Conservation (phyloP, 2,113 vertebrate genomes). For the Plectropomus leopardus region DNA sequence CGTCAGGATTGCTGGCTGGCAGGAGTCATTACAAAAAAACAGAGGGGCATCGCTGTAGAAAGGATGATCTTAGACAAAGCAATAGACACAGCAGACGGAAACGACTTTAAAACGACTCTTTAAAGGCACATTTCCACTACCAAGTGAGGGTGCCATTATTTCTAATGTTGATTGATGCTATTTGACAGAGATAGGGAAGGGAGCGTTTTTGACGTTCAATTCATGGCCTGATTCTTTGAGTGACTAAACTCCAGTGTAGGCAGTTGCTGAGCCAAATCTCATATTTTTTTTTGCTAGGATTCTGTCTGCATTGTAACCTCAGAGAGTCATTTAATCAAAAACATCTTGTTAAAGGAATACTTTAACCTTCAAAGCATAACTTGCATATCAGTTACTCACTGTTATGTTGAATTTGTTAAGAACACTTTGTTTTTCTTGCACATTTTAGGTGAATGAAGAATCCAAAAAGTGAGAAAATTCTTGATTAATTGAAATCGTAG, state of each 20-base stretch:
- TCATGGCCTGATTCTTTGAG: slow-evolving; percentile 15
- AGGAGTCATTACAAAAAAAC: slow-evolving; percentile 58
- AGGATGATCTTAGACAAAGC: slow-evolving; percentile 54
- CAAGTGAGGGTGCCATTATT: slow-evolving; percentile 56
- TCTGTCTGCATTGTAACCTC: background rate
- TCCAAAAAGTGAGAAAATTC: too few relatives aligned
- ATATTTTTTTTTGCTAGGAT: background rate
- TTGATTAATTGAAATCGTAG: too few relatives aligned
- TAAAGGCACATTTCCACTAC: slow-evolving; percentile 56
- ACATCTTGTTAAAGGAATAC: too few relatives aligned
- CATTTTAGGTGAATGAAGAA: too few relatives aligned
- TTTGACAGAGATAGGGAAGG: slow-evolving; percentile 43
- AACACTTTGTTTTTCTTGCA: too few relatives aligned
- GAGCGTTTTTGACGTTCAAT: slow-evolving; percentile 48
- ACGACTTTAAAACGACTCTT: slow-evolving; percentile 41
- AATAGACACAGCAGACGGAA: slow-evolving; percentile 51
- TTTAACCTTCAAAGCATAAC: too few relatives aligned
- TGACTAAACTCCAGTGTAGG: slow-evolving; percentile 25
- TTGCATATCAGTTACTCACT: too few relatives aligned
- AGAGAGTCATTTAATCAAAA: too few relatives aligned
- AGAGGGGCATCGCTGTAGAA: slow-evolving; percentile 49
- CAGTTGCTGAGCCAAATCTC: slow-evolving; percentile 30
- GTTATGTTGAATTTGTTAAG: too few relatives aligned
- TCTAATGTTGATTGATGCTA: slow-evolving; percentile 67
- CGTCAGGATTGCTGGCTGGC: slow-evolving; percentile 53